phyloP scores from a whole-genome alignment of 2,888 invertebrate genomes.

The Nymphalis urticae region DNA sequence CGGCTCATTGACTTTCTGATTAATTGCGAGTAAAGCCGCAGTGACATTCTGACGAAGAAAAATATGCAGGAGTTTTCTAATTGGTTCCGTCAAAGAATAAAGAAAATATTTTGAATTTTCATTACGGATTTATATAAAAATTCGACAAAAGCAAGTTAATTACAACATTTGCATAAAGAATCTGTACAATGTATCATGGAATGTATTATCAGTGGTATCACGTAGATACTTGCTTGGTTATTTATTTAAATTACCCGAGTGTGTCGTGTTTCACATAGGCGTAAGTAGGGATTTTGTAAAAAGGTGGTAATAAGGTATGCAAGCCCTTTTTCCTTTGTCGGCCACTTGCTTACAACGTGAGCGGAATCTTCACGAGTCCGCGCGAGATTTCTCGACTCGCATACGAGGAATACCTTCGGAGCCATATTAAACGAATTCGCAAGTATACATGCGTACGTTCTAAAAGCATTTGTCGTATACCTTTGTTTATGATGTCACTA shows the following conservation, averaged over 20 bases:
- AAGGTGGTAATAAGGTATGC: constrained; percentile 81
- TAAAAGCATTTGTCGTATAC: constrained; percentile 47
- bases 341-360: constrained; percentile 78
- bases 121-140: constrained; percentile 18
- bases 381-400: constrained; percentile 67
- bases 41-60: constrained; percentile 71
- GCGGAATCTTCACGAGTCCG: constrained; percentile 62
- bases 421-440: constrained; percentile 52
- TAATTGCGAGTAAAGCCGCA: constrained; percentile 71
- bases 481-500: constrained; percentile 43
- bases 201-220: constrained; percentile 53
- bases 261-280: constrained; percentile 70
- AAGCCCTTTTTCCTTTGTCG: constrained; percentile 80
- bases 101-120: constrained; percentile 43
- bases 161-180: constrained; percentile 16
- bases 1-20: constrained; percentile 80
- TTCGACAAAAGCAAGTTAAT: constrained; percentile 9
- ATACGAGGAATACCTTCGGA: constrained; percentile 55
- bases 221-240: constrained; percentile 60
- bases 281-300: constrained; percentile 75
- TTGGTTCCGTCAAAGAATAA: constrained; percentile 25
- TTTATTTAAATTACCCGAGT: constrained; percentile 63
- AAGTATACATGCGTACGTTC: constrained; percentile 49
- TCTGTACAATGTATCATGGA: constrained; percentile 26
- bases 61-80: constrained; percentile 37